A percentile compares a stretch with the other conserved stretches of the same genome.
phyloP scores from a whole-genome alignment of 2,888 invertebrate genomes.

The Andrena flavipes region DNA sequence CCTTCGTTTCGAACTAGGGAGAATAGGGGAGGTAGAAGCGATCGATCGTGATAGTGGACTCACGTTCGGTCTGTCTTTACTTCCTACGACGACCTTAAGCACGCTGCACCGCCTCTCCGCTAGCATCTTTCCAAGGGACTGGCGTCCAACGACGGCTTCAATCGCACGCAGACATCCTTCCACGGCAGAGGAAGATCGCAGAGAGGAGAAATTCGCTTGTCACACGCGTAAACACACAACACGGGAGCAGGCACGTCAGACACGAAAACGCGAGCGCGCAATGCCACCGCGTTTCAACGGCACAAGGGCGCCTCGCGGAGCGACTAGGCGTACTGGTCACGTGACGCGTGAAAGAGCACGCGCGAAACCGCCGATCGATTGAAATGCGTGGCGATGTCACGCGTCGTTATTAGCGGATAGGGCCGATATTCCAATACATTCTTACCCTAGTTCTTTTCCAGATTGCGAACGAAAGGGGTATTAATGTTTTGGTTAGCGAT shows the following conservation, averaged over 20 bases:
- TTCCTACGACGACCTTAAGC: slow-evolving; percentile 55
- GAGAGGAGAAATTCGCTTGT: not conserved
- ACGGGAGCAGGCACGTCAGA: not conserved
- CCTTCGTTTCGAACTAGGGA: not conserved
- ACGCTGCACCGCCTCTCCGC: slow-evolving; percentile 47
- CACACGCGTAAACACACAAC: not conserved
- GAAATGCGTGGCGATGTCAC: slow-evolving; percentile 38
- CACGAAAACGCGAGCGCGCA: not conserved
- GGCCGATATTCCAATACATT: too few relatives aligned
- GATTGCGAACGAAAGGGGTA: too few relatives aligned
- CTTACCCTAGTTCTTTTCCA: too few relatives aligned
- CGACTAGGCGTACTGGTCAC: slow-evolving; percentile 40
- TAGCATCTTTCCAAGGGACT: slow-evolving; percentile 64
- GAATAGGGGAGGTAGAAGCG: not conserved
- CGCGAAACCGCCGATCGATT: slow-evolving; percentile 56
- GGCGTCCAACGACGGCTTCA: slow-evolving; percentile 2
- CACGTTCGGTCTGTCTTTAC: slow-evolving; percentile 67
- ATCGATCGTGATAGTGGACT: slow-evolving; percentile 53
- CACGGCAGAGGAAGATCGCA: accelerated
- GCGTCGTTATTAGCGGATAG: not conserved
- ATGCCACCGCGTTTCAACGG: slow-evolving; percentile 20
- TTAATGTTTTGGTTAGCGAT: too few relatives aligned
- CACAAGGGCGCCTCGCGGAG: slow-evolving; percentile 6
- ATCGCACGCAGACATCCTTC: slow-evolving; percentile 20
- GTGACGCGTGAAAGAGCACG: slow-evolving; percentile 41